Percentiles rank a stretch among this genome's conserved stretches.
Conservation (phyloP, 37 sponge, comb jelly and placozoan species). For the Ianthella basta region DNA sequence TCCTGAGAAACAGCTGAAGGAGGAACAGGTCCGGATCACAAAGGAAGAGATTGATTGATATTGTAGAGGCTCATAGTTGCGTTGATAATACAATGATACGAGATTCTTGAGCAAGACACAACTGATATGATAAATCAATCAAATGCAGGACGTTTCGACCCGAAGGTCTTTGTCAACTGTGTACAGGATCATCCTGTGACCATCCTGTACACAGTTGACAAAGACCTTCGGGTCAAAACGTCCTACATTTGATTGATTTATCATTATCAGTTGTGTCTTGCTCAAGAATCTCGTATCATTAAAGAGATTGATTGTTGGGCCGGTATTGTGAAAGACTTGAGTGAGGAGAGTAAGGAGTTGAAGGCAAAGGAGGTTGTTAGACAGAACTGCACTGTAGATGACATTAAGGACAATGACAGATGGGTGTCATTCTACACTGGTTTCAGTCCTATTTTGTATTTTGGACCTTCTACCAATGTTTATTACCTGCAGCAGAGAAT, state of each 20-base stretch:
- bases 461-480: neutral
- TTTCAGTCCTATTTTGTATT: conserved; percentile 6
- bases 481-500: conserved; percentile 16
- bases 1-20: neutral
- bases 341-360: conserved; percentile 1
- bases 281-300: too few relatives aligned
- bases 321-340: neutral
- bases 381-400: neutral
- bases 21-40: neutral
- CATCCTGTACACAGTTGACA: too few relatives aligned
- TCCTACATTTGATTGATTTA: too few relatives aligned
- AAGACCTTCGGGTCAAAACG: too few relatives aligned
- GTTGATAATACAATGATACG: too few relatives aligned
- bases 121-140: too few relatives aligned
- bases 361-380: neutral
- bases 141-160: too few relatives aligned
- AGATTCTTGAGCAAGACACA: too few relatives aligned
- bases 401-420: neutral
- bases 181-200: too few relatives aligned
- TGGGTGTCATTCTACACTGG: conserved; percentile 25
- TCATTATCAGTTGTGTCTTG: too few relatives aligned
- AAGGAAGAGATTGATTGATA: conserved; percentile 9
- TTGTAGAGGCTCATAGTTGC: too few relatives aligned
- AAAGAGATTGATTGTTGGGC: neutral
- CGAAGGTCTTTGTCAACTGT: too few relatives aligned